Conservation (phyloP, 1,140 invertebrate species). For the Hylyphantes graminicola region DNA sequence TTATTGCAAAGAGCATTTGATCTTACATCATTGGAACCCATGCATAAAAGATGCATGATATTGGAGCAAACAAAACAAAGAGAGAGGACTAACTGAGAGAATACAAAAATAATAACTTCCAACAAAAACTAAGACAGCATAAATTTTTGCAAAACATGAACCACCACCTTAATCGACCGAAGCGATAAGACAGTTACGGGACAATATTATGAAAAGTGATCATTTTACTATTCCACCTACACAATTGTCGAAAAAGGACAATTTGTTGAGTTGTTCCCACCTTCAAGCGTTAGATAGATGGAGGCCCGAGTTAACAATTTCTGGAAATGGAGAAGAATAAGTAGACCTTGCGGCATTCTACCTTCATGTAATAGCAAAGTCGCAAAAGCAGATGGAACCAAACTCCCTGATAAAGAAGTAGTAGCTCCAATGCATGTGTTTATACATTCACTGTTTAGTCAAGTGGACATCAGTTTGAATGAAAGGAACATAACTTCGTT, state of each 20-base stretch:
- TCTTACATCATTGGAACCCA: too few relatives aligned
- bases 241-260: conserved; percentile 26
- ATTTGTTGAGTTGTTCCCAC: conserved; percentile 1
- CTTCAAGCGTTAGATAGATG: not conserved
- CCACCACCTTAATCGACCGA: too few relatives aligned
- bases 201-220: not conserved
- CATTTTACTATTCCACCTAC: not conserved
- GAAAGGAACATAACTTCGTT: too few relatives aligned
- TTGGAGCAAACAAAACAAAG: too few relatives aligned
- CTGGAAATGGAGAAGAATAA: conserved; percentile 18
- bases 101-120: too few relatives aligned
- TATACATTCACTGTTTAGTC: conserved; percentile 17
- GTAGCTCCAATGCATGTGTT: conserved; percentile 6
- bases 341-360: not conserved
- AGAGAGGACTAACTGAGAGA: too few relatives aligned
- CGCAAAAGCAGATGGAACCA: not conserved
- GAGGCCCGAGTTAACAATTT: conserved; percentile 1
- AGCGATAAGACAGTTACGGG: too few relatives aligned
- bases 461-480: not conserved
- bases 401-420: not conserved
- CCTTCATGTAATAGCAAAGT: conserved; percentile 17
- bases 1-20: too few relatives aligned
- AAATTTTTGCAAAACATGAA: too few relatives aligned
- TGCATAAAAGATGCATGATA: too few relatives aligned
- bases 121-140: too few relatives aligned